Percentiles rank a stretch among this genome's conserved stretches.
phyloP scores from a whole-genome alignment of 2,113 vertebrate genomes.

The Zosterops pallidus region DNA sequence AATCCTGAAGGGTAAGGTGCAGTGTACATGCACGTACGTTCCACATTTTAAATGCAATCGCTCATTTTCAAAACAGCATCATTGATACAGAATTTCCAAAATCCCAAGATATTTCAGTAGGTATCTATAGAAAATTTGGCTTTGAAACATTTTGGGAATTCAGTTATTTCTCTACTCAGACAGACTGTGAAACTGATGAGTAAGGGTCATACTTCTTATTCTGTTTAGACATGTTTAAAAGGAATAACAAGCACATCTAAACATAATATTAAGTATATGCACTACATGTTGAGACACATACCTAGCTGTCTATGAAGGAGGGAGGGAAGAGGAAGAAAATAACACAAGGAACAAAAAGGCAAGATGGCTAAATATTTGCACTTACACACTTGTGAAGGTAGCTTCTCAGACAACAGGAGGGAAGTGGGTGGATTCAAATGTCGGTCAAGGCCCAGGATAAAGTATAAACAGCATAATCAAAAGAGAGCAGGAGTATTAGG shows the following conservation, averaged over 20 bases:
- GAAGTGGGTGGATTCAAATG: background rate
- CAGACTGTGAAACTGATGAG: background rate
- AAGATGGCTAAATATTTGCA: background rate
- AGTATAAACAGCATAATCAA: background rate
- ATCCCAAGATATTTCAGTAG: background rate
- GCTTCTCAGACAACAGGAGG: slow-evolving; percentile 21
- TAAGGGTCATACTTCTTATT: background rate
- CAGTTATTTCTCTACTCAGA: background rate
- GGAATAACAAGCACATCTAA: background rate
- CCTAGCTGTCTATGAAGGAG: background rate
- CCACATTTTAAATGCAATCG: background rate
- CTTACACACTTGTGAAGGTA: background rate
- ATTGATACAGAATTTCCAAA: background rate
- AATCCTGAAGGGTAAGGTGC: background rate
- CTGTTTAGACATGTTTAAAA: background rate
- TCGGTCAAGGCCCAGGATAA: background rate
- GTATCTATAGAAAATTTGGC: background rate
- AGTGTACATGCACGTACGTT: background rate
- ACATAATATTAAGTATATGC: background rate
- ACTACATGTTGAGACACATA: background rate
- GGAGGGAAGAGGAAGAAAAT: background rate
- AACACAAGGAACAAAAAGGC: background rate
- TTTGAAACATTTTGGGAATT: background rate
- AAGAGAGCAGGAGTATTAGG: background rate
- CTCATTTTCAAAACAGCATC: background rate